Percentiles rank a stretch among this genome's conserved stretches.
These are phyloP conservation scores for Trissolcus brochymenae DNA, from an alignment of 2,888 invertebrate genomes.

Conservation along the genomic window DNA sequence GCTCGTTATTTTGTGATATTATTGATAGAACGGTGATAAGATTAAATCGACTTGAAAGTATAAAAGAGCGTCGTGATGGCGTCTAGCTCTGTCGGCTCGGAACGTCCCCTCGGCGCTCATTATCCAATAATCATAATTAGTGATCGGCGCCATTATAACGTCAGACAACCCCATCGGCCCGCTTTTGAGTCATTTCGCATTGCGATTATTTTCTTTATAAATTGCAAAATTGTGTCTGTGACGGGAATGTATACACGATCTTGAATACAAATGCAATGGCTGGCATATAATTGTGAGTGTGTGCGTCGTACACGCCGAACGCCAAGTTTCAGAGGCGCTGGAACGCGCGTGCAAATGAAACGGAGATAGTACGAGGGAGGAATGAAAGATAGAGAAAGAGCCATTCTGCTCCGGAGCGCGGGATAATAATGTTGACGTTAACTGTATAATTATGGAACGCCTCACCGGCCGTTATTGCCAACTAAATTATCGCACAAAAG, in stretches of 20 bases:
- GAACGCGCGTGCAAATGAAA: conserved; percentile 42
- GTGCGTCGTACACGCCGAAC: conserved; percentile 29
- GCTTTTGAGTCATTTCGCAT: conserved; percentile 30
- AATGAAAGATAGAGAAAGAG: conserved; percentile 31
- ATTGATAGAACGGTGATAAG: conserved; percentile 42
- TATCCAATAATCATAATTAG: conserved; percentile 69
- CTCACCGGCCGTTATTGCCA: conserved; percentile 69
- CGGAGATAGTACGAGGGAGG: conserved; percentile 11
- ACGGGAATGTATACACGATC: conserved; percentile 33
- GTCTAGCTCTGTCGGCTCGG: background rate
- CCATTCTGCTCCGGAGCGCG: conserved; percentile 52
- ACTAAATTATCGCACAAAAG: conserved; percentile 70
- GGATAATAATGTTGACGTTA: conserved; percentile 74
- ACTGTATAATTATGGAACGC: conserved; percentile 74
- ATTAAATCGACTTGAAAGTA: conserved; percentile 56
- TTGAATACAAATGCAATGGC: conserved; percentile 50
- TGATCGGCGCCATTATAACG: conserved; percentile 66
- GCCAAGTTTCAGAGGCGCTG: conserved; percentile 44
- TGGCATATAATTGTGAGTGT: conserved; percentile 12
- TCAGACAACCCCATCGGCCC: conserved; percentile 53
- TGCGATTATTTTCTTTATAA: conserved; percentile 41
- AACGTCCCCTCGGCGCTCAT: conserved; percentile 49
- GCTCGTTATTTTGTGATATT: conserved; percentile 38
- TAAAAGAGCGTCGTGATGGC: conserved; percentile 9
- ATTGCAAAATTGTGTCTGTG: conserved; percentile 24